These are phyloP conservation scores for Oreochromis mossambicus DNA, from an alignment of 2,797 vertebrate species.

Conservation along the genomic window DNA sequence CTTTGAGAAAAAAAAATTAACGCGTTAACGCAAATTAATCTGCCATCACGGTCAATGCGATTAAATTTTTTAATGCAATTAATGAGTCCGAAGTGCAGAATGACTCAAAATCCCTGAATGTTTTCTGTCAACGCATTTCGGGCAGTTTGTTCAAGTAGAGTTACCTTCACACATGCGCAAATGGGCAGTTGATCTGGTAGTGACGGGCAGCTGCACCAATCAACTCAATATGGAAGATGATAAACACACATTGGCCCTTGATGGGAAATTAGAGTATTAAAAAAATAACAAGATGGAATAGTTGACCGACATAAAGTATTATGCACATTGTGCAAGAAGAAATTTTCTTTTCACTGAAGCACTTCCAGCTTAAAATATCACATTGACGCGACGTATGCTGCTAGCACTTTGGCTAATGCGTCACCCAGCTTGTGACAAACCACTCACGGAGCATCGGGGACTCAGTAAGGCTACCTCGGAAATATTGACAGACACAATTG, in stretches of 20 bases:
- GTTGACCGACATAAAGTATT: background rate
- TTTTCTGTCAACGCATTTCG: background rate
- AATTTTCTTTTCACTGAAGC: background rate
- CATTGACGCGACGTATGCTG: background rate
- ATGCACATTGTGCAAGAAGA: background rate
- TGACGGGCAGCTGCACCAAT: background rate
- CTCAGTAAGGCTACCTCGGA: fast-evolving
- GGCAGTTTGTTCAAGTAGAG: background rate
- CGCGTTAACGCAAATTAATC: fast-evolving
- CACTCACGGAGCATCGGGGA: background rate
- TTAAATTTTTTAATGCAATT: fast-evolving
- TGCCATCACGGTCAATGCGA: background rate
- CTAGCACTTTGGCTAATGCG: background rate
- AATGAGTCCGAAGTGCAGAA: background rate
- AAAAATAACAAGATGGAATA: background rate
- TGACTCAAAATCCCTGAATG: background rate
- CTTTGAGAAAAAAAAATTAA: too few species aligned
- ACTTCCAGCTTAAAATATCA: background rate
- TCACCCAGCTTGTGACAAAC: background rate
- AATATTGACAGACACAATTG: background rate
- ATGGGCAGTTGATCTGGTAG: background rate
- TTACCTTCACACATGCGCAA: fast-evolving
- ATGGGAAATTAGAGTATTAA: fast-evolving
- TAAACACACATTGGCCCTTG: fast-evolving
- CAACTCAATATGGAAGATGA: background rate